Evolutionary conservation across 2,797 vertebrate species (phyloP).

Genomic region (Hozukius guyotensis): DNA sequence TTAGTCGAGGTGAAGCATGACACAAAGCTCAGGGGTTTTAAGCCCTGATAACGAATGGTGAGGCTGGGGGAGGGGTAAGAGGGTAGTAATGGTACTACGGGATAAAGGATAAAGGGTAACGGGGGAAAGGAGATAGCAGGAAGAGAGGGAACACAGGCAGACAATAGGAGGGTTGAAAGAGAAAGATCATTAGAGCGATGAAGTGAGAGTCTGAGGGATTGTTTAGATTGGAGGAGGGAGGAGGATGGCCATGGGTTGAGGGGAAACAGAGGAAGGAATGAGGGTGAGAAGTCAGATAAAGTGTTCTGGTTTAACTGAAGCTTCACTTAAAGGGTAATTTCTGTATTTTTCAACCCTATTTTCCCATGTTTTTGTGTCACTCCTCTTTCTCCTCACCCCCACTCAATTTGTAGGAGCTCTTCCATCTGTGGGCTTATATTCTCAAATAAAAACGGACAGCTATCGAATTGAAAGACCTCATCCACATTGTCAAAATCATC

Average conservation of each 20-base stretch:
- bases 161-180: conserved; percentile 19
- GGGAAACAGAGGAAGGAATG: background rate
- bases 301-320: background rate
- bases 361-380: no score
- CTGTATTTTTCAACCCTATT: no score
- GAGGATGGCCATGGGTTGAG: background rate
- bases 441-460: no score
- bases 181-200: conserved; percentile 28
- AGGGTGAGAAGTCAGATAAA: background rate
- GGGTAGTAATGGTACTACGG: conserved; percentile 21
- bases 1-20: conserved; percentile 1
- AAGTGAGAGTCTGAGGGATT: conserved; percentile 30
- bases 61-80: conserved; percentile 8
- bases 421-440: rapidly evolving
- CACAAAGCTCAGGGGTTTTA: conserved; percentile 12
- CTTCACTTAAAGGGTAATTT: no score
- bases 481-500: no score
- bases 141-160: conserved; percentile 7
- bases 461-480: no score
- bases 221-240: conserved; percentile 10
- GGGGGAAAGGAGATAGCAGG: conserved; percentile 25
- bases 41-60: conserved; percentile 15
- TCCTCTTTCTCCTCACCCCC: no score
- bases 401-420: no score
- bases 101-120: conserved; percentile 34